Evolutionary conservation across 1,140 invertebrate species (phyloP), one percentile per base, ranked within the genome.

Genomic region (Phymorhynchus buccinoides): DNA sequence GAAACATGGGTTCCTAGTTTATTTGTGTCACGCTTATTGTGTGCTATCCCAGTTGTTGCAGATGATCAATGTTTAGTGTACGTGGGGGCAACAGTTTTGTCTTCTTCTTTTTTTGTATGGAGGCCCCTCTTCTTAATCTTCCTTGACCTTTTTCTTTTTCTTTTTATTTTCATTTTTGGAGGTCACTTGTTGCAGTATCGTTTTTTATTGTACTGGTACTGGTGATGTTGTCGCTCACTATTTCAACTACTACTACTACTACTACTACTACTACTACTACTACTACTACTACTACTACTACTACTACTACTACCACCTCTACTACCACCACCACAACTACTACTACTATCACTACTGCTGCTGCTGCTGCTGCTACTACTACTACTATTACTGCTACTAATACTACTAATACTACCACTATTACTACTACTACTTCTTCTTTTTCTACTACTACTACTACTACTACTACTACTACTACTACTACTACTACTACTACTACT

Each of bases 341-440:
- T n/a, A n/a, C n/a, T n/a, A n/a, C n/a, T 66, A 66, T n/a, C 30
- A 66, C 56, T 66, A 66, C 73, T 77, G 16, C 73, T 77, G 35
- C 73, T 77, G 35, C 73, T 77, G 35, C 32, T 22, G 35, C 73
- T 22, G 16, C 73, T 77, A 77, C 73, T 77, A 77, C 73, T 77
- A 77, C 73, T 77, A 77, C 73, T 77, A 22, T 66, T n/a, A 16
- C 30, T 66, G 16, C 30, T n/a, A n/a, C n/a, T n/a, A n/a, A n/a
- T n/a, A n/a, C n/a, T n/a, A n/a, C n/a, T n/a, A n/a, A n/a, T n/a
- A n/a, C n/a, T n/a, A n/a, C n/a, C n/a, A n/a, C n/a, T n/a, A n/a
- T n/a, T n/a, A n/a, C n/a, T n/a, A n/a, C n/a, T n/a, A n/a, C n/a
- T n/a, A n/a, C n/a, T n/a, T n/a, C n/a, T n/a, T n/a, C n/a, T n/a